Base-by-base conservation (phyloP, 2,888 invertebrate species). In the Brachyptera risi region DNA sequence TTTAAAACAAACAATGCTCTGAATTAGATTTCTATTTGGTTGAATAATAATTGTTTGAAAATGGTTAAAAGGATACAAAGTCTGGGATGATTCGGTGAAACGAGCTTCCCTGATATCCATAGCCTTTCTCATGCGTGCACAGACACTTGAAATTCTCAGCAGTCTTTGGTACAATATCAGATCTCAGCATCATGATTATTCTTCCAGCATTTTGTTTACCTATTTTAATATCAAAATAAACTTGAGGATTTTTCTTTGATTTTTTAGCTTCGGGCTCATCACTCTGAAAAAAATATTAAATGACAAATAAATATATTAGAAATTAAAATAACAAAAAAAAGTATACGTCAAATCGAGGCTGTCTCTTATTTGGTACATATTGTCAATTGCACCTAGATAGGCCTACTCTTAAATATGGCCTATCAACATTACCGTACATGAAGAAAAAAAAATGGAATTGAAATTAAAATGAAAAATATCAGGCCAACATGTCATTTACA, bases 41-140 rank as follows among this genome's bases (percentile, higher is more conserved):
- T 11, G 11, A 37, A 11, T 11, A 37, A 11, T 37, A 37, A 37
- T 11, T 37, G 37, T n/a, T n/a, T n/a, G n/a, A 44, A 35, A 44
- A 13, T 44, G 44, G 3, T 23, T 54, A 66, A 78, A 84, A 85
- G 83, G 83, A 84, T 90, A 97, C 96, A 83, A 99, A 98, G 72
- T 94, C 93, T n/a, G 98, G 96, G 74, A 98, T 98, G 60, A 98
- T 90, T 69, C 97, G 81, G 73, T 96, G 98, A 72, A 98, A 92
- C 40, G 82, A 79, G 71, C 91, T 91, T 2, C 91, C 92, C 76
- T 96, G 93, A 76, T 87, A 99, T 0, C 98, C 98, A 73, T 87
- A 98, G 0, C 98, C 98, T 73, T 96, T 94, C 73, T 99, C 98
- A 73, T 96, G 92, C 0, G 96, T 96, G 72, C 97, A 97, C 17